phyloP scores from a whole-genome alignment of 2,113 vertebrate genomes.

The Synodontis membranacea region DNA sequence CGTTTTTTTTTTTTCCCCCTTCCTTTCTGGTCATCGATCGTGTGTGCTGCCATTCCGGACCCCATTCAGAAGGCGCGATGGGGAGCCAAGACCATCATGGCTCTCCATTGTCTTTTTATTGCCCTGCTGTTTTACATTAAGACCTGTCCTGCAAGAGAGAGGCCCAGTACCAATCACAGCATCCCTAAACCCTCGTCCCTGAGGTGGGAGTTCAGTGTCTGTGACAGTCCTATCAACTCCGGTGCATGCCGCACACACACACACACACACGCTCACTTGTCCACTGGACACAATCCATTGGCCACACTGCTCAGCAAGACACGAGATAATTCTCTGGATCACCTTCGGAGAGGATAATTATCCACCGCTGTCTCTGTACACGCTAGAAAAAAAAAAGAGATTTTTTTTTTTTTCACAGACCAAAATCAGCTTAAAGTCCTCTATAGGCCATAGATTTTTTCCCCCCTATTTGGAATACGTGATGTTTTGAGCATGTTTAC shows the following conservation, averaged over 20 bases:
- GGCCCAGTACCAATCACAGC: slow-evolving; percentile 47
- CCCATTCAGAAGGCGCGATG: slow-evolving; percentile 40
- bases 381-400: slow-evolving; percentile 34
- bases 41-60: slow-evolving; percentile 39
- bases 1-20: slow-evolving; percentile 42
- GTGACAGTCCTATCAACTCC: slow-evolving; percentile 50
- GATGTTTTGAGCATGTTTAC: not conserved
- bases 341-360: slow-evolving; percentile 55
- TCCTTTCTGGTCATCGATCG: slow-evolving; percentile 45
- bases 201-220: slow-evolving; percentile 46
- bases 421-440: slow-evolving; percentile 14
- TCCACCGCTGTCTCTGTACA: slow-evolving; percentile 41
- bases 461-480: not conserved
- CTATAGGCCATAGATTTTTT: too few relatives aligned
- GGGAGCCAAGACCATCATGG: slow-evolving; percentile 57
- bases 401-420: not conserved
- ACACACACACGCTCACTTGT: slow-evolving; percentile 40
- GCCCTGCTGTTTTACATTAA: slow-evolving; percentile 63
- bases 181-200: slow-evolving; percentile 45
- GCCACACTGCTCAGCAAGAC: slow-evolving; percentile 44
- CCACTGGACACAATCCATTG: slow-evolving; percentile 52
- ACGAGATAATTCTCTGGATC: slow-evolving; percentile 51
- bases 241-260: not conserved
- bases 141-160: slow-evolving; percentile 54
- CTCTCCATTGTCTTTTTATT: slow-evolving; percentile 61